Evolutionary conservation across 1,140 invertebrate genomes (phyloP), one percentile per base, ranked within the genome.

Genomic region (Drosophila prosaltans): DNA sequence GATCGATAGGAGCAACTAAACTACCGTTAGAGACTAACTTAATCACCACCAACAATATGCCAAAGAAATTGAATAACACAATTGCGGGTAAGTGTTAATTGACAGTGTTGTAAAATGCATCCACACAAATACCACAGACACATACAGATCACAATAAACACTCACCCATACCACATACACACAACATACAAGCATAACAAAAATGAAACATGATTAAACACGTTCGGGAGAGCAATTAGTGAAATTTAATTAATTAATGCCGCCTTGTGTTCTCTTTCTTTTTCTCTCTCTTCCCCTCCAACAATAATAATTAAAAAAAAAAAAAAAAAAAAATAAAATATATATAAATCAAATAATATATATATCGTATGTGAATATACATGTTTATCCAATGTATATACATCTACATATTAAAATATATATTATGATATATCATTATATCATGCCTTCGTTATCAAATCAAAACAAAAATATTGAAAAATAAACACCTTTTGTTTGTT

Each of bases 51-150:
- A 89, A 65, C 80, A 88, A 71, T 57, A 89, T 89, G 84, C 81
- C 84, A 84, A 89, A 89, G 84, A 89, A 90, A 90, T 45, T 90
- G 59, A 79, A 73, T 65, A 68, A 78, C 21, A 43, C 65, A 21
- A 57, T 68, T 39, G 54, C 74, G 48, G 80, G 84, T 89, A 73
- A 89, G 84, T 89, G 65, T 63, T 63, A 48, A 45, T 54, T 48
- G 4, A 16, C 68, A 7, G 43, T 26, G 7, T 4, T 2, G 2
- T 8, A 26, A 58, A 48, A 58, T 26, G 6, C 62, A 54, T 51
- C 9, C 41, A 61, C 30, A 43, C 48, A 60, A 6, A 69, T 8
- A 63, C 48, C 30, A 43, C 48, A 60, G 3, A 69, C 11, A 63
- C 48, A 65, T 54, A 21, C 26, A 65, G 24, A 67, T 9, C 4